A percentile compares a stretch with the other conserved stretches of the same genome.
Conservation (phyloP, 2,797 vertebrate genomes). For the Antennarius maculatus region DNA sequence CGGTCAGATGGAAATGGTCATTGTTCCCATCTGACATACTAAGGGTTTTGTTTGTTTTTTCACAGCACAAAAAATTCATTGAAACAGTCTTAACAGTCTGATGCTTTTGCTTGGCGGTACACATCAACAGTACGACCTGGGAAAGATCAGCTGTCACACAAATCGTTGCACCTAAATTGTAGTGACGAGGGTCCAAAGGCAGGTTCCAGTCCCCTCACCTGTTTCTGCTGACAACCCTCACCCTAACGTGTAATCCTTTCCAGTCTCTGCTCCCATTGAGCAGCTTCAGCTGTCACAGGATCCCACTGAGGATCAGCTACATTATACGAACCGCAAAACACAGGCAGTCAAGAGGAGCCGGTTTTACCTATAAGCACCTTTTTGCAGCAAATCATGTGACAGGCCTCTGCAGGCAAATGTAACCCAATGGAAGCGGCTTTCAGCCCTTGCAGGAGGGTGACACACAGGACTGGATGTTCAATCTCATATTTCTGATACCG, state of each 20-base stretch:
- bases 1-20: no score
- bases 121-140: background rate
- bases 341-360: background rate
- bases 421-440: no score
- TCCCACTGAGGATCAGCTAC: background rate
- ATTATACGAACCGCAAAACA: no score
- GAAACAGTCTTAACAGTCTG: background rate
- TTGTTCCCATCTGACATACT: no score
- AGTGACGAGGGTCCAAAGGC: conserved; percentile 9
- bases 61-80: no score
- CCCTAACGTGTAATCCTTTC: conserved; percentile 34
- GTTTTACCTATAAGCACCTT: no score
- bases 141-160: conserved; percentile 33
- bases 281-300: conserved; percentile 34
- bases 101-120: conserved; percentile 5
- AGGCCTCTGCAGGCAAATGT: background rate
- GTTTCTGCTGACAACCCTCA: conserved; percentile 9
- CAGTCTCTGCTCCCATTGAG: conserved; percentile 13
- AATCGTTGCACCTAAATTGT: conserved; percentile 20
- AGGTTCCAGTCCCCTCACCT: conserved; percentile 22
- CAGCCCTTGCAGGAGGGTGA: background rate
- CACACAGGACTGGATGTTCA: background rate
- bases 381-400: background rate
- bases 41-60: no score
- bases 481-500: background rate